Evolutionary conservation across 1,140 invertebrate species (phyloP), one percentile per base, ranked within the genome.

Genomic region (Anastatus disparis): DNA sequence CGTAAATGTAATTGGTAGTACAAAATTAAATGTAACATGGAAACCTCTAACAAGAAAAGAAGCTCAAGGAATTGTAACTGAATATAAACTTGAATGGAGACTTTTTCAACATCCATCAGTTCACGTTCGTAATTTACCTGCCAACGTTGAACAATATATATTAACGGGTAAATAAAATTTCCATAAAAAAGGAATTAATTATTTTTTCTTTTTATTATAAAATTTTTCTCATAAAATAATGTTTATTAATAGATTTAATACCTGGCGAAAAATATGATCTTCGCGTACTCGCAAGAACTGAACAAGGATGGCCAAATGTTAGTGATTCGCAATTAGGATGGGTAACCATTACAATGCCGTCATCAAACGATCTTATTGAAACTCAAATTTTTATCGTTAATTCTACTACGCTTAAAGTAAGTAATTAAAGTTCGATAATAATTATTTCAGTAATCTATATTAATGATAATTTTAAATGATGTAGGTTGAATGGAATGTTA

Each of bases 1-100:
- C 38, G 77, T 90, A 69, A 81, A 85, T 66, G 79, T 83, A 56
- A 81, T 87, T 9, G 87, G 84, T 74, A 82, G 86, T 73, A 89
- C 86, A 71, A 88, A 88, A 62, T 79, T 90, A 53, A 83, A 85
- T 56, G 84, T 92, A 27, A 83, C 86, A 24, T 93, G 91, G 91
- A 83, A 84, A 48, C 83, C 87, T 52, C 75, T 92, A 15, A 85
- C 84, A 40, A 85, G 81, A 52, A 85, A 87, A 27, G 81, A 88
- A 73, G 85, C 89, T n/a, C 87, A 88, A 74, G 91, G 90, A 40
- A 80, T 86, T 17, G 86, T 90, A 24, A 85, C 84, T 38, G 79
- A 87, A 62, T 92, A 92, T 80, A 89, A 89, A 81, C 83, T 93
- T 38, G 88, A 90, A 74, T 92, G 89, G 88, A 87, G 85, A 73